These are phyloP conservation scores for Drosophila cyrtoloma DNA, from an alignment of 2,888 invertebrate species.

Conservation along the genomic window DNA sequence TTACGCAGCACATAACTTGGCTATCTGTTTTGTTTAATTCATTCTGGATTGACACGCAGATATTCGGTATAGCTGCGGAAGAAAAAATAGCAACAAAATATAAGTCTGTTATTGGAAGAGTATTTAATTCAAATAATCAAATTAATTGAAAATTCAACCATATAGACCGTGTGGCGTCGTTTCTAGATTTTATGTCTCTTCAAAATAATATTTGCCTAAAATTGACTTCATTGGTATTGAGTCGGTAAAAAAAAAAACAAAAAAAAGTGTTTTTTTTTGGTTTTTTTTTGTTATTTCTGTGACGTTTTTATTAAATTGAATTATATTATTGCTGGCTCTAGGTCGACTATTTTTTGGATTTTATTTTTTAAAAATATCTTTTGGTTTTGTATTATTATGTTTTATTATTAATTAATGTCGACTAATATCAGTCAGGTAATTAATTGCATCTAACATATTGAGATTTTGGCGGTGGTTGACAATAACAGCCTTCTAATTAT, in stretches of 20 bases:
- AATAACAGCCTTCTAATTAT: no score
- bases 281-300: background rate
- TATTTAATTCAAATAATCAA: background rate
- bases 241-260: background rate
- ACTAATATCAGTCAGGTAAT: background rate
- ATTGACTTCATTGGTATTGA: background rate
- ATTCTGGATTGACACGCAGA: conserved; percentile 8
- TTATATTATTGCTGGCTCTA: no score
- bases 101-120: background rate
- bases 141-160: background rate
- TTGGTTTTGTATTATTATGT: background rate
- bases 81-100: background rate
- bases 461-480: no score
- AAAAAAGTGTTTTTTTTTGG: background rate
- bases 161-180: background rate
- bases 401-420: background rate
- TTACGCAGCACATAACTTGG: conserved; percentile 37
- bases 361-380: background rate
- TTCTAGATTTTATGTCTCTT: background rate
- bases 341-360: background rate
- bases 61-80: background rate
- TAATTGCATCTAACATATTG: no score
- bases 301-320: background rate
- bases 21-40: conserved; percentile 38
- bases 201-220: background rate